A percentile compares a stretch with the other conserved stretches of the same genome.
These are phyloP conservation scores for Melanotus villosus DNA, from an alignment of 2,888 invertebrate species.

Conservation along the genomic window DNA sequence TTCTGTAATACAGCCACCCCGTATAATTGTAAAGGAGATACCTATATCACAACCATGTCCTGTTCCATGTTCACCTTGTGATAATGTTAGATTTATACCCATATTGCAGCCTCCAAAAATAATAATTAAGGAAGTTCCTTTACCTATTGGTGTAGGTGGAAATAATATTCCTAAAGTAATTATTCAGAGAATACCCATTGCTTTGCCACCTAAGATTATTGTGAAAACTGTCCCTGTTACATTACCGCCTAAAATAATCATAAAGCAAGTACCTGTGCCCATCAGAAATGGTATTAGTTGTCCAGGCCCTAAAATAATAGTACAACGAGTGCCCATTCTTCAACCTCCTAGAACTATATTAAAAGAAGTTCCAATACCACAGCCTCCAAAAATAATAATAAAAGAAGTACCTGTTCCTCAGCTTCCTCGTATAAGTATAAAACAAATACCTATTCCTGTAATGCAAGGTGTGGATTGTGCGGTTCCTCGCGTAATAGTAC, in stretches of 20 bases:
- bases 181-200: constrained; percentile 24
- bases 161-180: constrained; percentile 24
- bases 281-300: constrained; percentile 5
- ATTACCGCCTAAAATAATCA: constrained; percentile 9
- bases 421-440: constrained; percentile 6
- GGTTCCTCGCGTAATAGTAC: background rate
- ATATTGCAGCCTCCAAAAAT: background rate
- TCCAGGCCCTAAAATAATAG: constrained; percentile 18
- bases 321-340: constrained; percentile 25
- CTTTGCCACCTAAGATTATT: constrained; percentile 23
- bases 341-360: constrained; percentile 25
- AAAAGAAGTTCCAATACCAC: constrained; percentile 30
- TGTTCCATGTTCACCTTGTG: background rate
- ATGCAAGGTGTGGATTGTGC: background rate
- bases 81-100: background rate
- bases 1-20: constrained; percentile 21
- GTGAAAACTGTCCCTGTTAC: constrained; percentile 22
- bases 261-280: constrained; percentile 26
- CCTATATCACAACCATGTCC: constrained; percentile 18
- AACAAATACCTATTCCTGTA: constrained; percentile 14
- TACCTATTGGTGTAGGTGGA: background rate
- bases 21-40: constrained; percentile 14
- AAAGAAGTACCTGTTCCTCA: constrained; percentile 34
- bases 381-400: constrained; percentile 27
- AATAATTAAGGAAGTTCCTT: constrained; percentile 26